Evolutionary conservation across 2,797 vertebrate genomes (phyloP).

Genomic region (Alcedo atthis): DNA sequence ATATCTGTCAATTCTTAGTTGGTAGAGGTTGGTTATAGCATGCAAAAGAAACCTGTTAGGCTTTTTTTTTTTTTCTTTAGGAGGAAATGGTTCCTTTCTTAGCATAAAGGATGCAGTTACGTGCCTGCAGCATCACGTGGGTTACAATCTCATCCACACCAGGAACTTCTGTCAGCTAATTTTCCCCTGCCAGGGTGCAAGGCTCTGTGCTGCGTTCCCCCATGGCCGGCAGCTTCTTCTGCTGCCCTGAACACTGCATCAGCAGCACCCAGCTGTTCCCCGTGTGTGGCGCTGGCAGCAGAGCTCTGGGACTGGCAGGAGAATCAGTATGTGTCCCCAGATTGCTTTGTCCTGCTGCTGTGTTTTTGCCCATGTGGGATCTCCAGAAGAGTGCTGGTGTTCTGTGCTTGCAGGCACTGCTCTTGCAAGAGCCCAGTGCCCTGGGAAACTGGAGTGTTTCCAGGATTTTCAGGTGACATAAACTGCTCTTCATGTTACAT

Average conservation of each 20-base stretch:
- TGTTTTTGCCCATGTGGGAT: fast-evolving
- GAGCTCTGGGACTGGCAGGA: neutral
- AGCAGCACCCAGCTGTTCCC: neutral
- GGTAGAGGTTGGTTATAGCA: constrained; percentile 1
- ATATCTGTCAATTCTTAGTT: neutral
- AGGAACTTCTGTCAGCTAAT: constrained; percentile 59
- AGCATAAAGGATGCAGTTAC: constrained; percentile 67
- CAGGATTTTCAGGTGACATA: neutral
- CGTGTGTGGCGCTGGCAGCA: neutral
- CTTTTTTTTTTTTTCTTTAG: neutral
- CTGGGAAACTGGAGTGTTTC: neutral
- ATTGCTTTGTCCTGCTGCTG: neutral
- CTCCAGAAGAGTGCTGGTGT: neutral
- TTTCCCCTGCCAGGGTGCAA: neutral
- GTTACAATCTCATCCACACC: neutral
- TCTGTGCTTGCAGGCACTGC: neutral
- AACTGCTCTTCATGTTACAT: neutral
- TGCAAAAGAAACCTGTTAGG: neutral
- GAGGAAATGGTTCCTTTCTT: constrained; percentile 68
- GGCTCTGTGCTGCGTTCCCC: neutral
- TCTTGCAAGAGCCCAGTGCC: neutral
- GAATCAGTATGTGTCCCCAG: fast-evolving
- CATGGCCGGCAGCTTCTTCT: neutral
- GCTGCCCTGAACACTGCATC: fast-evolving
- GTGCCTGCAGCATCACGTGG: constrained; percentile 44